phyloP scores from a whole-genome alignment of 2,888 invertebrate genomes.

The Zeuzera pyrina region DNA sequence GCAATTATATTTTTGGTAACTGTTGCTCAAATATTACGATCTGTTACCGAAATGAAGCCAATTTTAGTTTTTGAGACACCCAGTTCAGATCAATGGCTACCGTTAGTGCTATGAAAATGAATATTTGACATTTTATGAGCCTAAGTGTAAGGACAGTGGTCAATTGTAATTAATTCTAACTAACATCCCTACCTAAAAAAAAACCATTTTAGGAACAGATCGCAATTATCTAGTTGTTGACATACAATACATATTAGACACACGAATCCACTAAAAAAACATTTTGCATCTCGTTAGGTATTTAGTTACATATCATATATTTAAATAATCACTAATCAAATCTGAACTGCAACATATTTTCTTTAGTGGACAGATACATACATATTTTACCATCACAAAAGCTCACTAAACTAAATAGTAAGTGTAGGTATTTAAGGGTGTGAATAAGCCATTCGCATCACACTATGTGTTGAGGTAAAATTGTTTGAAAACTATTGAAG shows the following conservation, averaged over 20 bases:
- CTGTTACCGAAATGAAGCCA: slow-evolving; percentile 72
- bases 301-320: neutral
- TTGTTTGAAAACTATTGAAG: too few relatives aligned
- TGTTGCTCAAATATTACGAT: slow-evolving; percentile 51
- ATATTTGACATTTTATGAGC: too few relatives aligned
- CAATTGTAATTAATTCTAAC: too few relatives aligned
- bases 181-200: too few relatives aligned
- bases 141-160: too few relatives aligned
- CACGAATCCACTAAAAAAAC: neutral
- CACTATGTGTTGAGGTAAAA: too few relatives aligned
- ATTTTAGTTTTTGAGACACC: slow-evolving; percentile 56
- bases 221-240: slow-evolving; percentile 55
- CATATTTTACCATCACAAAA: neutral
- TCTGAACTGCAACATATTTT: neutral
- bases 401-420: too few relatives aligned
- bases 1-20: slow-evolving; percentile 33
- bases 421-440: too few relatives aligned
- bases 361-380: neutral
- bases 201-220: slow-evolving; percentile 71
- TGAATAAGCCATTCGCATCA: too few relatives aligned
- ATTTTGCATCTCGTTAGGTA: neutral
- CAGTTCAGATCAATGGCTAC: slow-evolving; percentile 73
- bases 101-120: too few relatives aligned
- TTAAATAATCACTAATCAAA: neutral
- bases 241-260: slow-evolving; percentile 6